Evolutionary conservation across 2,888 invertebrate genomes (phyloP).

Genomic region (Dichetophora obliterata): DNA sequence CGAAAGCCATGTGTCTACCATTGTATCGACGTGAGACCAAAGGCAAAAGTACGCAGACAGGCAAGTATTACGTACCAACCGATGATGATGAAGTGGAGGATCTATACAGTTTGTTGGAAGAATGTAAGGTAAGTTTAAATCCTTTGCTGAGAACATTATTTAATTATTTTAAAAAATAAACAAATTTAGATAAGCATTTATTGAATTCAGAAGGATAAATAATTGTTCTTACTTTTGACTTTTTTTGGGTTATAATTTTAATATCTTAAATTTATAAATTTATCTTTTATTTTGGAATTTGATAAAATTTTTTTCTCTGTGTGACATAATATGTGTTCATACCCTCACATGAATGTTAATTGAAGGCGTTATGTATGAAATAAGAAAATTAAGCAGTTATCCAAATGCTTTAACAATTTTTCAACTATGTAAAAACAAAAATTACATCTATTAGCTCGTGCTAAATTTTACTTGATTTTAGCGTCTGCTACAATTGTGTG

Average conservation of each 20-base stretch:
- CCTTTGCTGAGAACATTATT: background rate
- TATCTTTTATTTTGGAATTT: background rate
- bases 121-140: conserved; percentile 63
- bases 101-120: conserved; percentile 82
- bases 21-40: conserved; percentile 87
- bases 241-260: background rate
- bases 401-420: too few relatives aligned
- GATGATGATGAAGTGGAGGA: conserved; percentile 98
- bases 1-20: conserved; percentile 94
- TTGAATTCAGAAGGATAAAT: background rate
- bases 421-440: too few relatives aligned
- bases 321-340: too few relatives aligned
- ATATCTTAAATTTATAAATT: background rate
- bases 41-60: conserved; percentile 85
- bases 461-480: too few relatives aligned
- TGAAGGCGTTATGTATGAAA: too few relatives aligned
- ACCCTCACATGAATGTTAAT: too few relatives aligned
- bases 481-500: too few relatives aligned
- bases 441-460: too few relatives aligned
- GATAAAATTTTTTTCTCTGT: background rate
- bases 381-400: too few relatives aligned
- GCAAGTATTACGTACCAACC: conserved; percentile 83
- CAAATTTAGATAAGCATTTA: background rate
- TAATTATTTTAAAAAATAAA: background rate
- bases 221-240: background rate